phyloP scores from a whole-genome alignment of 1,140 invertebrate species.

The Halesus radiatus region DNA sequence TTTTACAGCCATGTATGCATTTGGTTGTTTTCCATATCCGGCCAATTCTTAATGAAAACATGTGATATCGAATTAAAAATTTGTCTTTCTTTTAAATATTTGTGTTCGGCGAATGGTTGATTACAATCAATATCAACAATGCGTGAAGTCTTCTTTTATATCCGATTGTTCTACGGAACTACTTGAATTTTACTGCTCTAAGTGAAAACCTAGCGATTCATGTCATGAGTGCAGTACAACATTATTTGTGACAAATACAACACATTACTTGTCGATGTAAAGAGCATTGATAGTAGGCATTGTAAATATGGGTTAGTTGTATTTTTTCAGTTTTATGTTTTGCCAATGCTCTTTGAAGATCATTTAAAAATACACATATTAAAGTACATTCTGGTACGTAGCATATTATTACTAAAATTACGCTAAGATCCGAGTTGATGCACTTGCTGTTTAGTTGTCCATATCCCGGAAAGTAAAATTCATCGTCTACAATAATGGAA shows the following conservation, averaged over 20 bases:
- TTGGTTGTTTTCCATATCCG: conserved; percentile 40
- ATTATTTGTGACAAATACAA: conserved; percentile 52
- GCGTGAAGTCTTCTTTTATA: too few species aligned
- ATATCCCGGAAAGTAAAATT: background rate
- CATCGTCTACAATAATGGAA: too few species aligned
- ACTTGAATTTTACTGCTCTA: too few species aligned
- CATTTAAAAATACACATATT: background rate
- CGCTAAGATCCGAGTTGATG: conserved; percentile 11
- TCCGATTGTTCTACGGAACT: too few species aligned
- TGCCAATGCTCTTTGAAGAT: conserved; percentile 17
- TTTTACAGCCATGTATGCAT: conserved; percentile 22
- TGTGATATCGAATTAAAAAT: conserved; percentile 21
- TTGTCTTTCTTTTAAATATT: background rate
- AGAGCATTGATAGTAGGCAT: conserved; percentile 35
- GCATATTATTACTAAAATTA: conserved; percentile 35
- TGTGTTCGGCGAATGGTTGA: too few species aligned
- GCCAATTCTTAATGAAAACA: conserved; percentile 38
- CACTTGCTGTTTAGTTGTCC: conserved; percentile 19
- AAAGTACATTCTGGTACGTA: conserved; percentile 14
- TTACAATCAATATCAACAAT: too few species aligned
- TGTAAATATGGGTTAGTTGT: conserved; percentile 47
- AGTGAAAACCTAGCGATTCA: conserved; percentile 21
- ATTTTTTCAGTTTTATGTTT: conserved; percentile 29
- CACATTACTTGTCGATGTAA: conserved; percentile 34
- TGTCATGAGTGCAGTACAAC: conserved; percentile 51